A percentile compares a stretch with the other conserved stretches of the same genome.
Conservation (phyloP, 2,888 invertebrate genomes). For the Cheilosia impressa region DNA sequence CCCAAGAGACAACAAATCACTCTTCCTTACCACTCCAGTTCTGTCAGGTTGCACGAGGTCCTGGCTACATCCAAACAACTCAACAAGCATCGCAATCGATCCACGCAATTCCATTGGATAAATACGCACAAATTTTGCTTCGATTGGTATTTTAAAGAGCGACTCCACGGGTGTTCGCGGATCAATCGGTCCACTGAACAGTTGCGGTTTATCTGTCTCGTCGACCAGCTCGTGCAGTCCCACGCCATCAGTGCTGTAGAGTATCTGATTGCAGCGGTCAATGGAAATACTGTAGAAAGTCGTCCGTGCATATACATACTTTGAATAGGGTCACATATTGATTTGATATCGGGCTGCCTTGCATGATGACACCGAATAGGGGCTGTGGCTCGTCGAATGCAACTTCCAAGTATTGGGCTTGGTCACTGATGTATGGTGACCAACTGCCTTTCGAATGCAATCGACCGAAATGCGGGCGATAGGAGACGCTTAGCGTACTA, state of each 20-base stretch:
- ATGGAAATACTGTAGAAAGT: constrained; percentile 11
- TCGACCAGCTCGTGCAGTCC: constrained; percentile 86
- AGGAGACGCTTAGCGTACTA: constrained; percentile 84
- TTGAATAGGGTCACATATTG: constrained; percentile 92
- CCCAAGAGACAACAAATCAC: background rate
- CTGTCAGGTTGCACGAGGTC: constrained; percentile 43
- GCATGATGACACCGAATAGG: constrained; percentile 89
- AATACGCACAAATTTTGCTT: constrained; percentile 88
- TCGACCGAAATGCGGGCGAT: constrained; percentile 85
- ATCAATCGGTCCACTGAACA: constrained; percentile 90
- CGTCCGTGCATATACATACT: constrained; percentile 41
- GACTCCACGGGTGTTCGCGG: constrained; percentile 86
- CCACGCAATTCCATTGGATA: constrained; percentile 90
- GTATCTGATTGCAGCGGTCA: constrained; percentile 79
- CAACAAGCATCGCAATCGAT: constrained; percentile 87
- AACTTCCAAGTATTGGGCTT: constrained; percentile 89
- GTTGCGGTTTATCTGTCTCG: constrained; percentile 85
- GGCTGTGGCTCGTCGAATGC: constrained; percentile 87
- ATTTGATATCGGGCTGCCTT: constrained; percentile 88
- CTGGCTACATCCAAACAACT: constrained; percentile 89
- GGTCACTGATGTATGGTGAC: constrained; percentile 86
- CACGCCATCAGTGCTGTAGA: constrained; percentile 86
- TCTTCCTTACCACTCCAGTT: constrained; percentile 30
- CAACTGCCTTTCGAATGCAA: constrained; percentile 86
- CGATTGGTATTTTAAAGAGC: constrained; percentile 89